Percentiles rank a stretch among this genome's conserved stretches.
Evolutionary conservation across 2,113 vertebrate species (phyloP).

Genomic region (Urocolius indicus): DNA sequence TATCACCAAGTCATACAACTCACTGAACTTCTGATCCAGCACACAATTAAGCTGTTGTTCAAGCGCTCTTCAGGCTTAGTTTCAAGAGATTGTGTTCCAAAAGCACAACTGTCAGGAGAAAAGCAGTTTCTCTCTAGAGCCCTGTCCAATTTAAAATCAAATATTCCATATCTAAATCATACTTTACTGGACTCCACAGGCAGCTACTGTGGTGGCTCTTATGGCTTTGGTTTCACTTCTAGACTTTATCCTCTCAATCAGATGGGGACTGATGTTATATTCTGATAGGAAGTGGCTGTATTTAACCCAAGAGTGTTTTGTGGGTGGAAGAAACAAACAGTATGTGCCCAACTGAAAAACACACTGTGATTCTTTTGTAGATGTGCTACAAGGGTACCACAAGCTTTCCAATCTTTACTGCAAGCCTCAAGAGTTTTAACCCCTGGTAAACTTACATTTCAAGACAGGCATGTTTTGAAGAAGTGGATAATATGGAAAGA

Average conservation of each 20-base stretch:
- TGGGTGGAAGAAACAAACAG: background rate
- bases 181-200: background rate
- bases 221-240: background rate
- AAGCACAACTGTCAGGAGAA: background rate
- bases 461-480: background rate
- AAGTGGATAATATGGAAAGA: background rate
- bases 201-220: background rate
- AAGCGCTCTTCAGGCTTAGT: background rate
- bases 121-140: background rate
- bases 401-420: background rate
- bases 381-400: background rate
- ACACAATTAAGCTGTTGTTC: accelerated
- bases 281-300: background rate
- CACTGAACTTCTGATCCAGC: background rate
- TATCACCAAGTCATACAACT: background rate
- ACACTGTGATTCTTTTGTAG: background rate
- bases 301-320: background rate
- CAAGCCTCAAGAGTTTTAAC: background rate
- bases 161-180: background rate
- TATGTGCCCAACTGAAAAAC: background rate
- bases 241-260: background rate
- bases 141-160: background rate
- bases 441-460: background rate
- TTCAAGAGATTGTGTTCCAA: background rate
- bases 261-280: background rate